Percentiles rank a stretch among this genome's conserved stretches.
Conservation (phyloP, 1,140 invertebrate genomes). For the Pantala flavescens region DNA sequence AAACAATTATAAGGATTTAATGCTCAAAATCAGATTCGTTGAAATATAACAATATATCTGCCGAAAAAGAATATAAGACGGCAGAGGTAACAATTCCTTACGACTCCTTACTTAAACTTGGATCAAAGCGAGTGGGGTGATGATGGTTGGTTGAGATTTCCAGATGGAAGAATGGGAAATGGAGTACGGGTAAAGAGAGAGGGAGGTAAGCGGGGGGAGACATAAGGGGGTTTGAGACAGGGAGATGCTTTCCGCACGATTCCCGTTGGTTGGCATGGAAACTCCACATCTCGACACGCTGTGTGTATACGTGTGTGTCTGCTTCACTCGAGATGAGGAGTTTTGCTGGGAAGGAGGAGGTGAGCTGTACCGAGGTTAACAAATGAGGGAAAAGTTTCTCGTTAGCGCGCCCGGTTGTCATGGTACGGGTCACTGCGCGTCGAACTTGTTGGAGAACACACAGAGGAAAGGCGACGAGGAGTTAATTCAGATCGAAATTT, state of each 20-base stretch:
- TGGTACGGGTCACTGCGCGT: not conserved
- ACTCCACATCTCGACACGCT: not conserved
- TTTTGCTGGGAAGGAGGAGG: not conserved
- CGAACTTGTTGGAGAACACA: not conserved
- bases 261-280: slow-evolving; percentile 7
- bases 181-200: not conserved
- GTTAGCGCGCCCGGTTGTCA: not conserved
- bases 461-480: too few relatives aligned
- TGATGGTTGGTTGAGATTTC: not conserved
- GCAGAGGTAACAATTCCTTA: not conserved
- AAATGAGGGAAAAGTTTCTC: slow-evolving; percentile 3
- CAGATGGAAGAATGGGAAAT: not conserved
- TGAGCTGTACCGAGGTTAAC: not conserved
- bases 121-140: not conserved
- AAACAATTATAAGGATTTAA: too few relatives aligned
- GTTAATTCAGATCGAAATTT: too few relatives aligned
- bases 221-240: not conserved
- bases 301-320: not conserved
- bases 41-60: too few relatives aligned
- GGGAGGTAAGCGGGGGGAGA: not conserved
- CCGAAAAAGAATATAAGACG: not conserved
- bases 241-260: not conserved
- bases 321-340: slow-evolving; percentile 3
- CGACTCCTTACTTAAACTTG: not conserved
- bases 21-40: too few relatives aligned